Conservation (phyloP, 2,113 vertebrate species). For the Connochaetes taurinus region DNA sequence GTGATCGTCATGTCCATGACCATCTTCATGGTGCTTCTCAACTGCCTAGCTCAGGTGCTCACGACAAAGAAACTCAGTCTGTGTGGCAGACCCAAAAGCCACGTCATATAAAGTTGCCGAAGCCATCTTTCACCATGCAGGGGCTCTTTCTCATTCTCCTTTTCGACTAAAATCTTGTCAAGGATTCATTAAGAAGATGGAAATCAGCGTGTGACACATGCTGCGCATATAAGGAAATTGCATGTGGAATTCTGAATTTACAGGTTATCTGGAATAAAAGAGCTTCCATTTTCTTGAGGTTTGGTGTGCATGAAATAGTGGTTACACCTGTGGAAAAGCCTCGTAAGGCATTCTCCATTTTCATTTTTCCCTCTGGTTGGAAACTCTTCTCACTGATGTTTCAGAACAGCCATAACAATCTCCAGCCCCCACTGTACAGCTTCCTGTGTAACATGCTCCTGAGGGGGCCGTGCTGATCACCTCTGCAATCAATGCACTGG, state of each 20-base stretch:
- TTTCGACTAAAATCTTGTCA: not conserved
- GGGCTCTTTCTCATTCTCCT: not conserved
- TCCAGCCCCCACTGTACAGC: not conserved
- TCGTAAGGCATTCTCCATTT: not conserved
- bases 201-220: not conserved
- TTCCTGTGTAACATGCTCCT: not conserved
- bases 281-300: not conserved
- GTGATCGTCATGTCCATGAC: conserved; percentile 97
- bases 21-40: conserved; percentile 95
- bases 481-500: not conserved
- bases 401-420: not conserved
- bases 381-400: not conserved
- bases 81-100: conserved; percentile 82
- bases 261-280: conserved; percentile 4
- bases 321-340: not conserved
- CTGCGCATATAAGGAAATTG: not conserved
- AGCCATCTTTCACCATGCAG: not conserved
- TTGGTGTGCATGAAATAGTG: not conserved
- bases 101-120: conserved; percentile 77
- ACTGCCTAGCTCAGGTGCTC: conserved; percentile 88
- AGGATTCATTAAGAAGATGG: not conserved
- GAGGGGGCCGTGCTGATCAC: not conserved
- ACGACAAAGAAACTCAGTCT: conserved; percentile 85
- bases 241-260: conserved; percentile 12
- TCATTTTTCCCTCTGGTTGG: not conserved